Base-by-base conservation (phyloP, 30 jellyfish, hydroid and myxozoan genomes). In the Aurelia aurita region DNA sequence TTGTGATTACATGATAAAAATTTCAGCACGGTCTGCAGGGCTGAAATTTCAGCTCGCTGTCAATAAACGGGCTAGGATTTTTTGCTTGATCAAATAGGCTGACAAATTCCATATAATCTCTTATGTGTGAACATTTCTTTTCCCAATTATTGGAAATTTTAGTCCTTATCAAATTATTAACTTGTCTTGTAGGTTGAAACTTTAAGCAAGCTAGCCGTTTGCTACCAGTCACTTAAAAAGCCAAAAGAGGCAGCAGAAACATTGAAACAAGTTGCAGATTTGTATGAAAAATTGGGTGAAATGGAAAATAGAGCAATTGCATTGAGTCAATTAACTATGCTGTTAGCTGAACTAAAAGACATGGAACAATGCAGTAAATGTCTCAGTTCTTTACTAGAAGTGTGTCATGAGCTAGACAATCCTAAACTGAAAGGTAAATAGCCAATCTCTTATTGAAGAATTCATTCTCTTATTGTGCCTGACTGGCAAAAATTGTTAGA, bases 361-460 rank as follows among this genome's bases (percentile, higher is more conserved):
- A 88, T 93, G 69, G 97, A 93, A 23, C 96, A 72, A n/a, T 93
- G 98, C 86, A 97, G 96, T 31, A 82, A 93, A 82, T 59, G 68
- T 5, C 76, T 93, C 47, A 95, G 84, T 31, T 49, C 54, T 21
- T 75, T 93, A 14, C 89, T 93, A 29, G 95, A 82, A 82, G 88
- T 87, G n/a, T 93, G 96, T 51, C 96, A 93, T 62, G 96, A 88
- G 20, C 58, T 93, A 7, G 95, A 82, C 11, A 95, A 93, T 64
- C 53, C 77, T 19, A 72, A 75, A 55, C 67, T 93, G 35, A 95
- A 87, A 93, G 98, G 98, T 93, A 76, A 45, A 72, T 82, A 27
- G 46, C n/a, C n/a, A n/a, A n/a, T n/a, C n/a, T n/a, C n/a, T n/a
- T n/a, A n/a, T n/a, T n/a, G n/a, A n/a, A n/a, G n/a, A n/a, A n/a